Conservation (phyloP, 2,888 invertebrate species). For the Ormyrus thymus region DNA sequence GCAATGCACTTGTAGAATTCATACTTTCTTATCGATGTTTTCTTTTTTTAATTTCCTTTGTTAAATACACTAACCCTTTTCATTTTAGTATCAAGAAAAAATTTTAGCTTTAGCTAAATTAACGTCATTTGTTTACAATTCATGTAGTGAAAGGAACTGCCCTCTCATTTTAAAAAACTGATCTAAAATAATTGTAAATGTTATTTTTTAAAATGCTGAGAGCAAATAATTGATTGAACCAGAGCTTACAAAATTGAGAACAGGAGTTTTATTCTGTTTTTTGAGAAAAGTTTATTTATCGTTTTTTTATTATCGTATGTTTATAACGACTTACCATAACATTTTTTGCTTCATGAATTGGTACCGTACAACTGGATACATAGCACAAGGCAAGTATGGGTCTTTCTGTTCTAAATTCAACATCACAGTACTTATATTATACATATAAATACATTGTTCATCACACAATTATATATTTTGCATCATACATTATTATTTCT, state of each 20-base stretch:
- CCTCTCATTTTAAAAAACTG: conserved; percentile 35
- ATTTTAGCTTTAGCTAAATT: conserved; percentile 12
- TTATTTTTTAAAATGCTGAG: conserved; percentile 40
- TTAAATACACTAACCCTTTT: conserved; percentile 34
- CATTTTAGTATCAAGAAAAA: conserved; percentile 25
- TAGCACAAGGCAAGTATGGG: conserved; percentile 74
- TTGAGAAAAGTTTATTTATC: conserved; percentile 22
- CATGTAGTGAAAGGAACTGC: conserved; percentile 23
- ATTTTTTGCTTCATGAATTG: conserved; percentile 71
- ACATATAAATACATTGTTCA: conserved; percentile 47
- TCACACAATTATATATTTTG: conserved; percentile 52
- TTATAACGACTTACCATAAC: conserved; percentile 54
- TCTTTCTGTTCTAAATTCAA: conserved; percentile 57
- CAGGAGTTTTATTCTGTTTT: conserved; percentile 2
- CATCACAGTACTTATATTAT: conserved; percentile 48
- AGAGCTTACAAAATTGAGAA: too few relatives aligned
- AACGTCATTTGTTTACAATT: conserved; percentile 11
- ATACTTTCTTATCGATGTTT: conserved; percentile 15
- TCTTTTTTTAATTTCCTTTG: conserved; percentile 10
- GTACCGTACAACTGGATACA: conserved; percentile 73
- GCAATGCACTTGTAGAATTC: conserved; percentile 35
- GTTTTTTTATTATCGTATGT: conserved; percentile 30
- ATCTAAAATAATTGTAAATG: not conserved
- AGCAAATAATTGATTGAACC: conserved; percentile 5
- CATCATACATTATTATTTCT: conserved; percentile 53